Percentiles rank a stretch among this genome's conserved stretches.
phyloP scores from a whole-genome alignment of 1,140 invertebrate genomes.

The Zaprionus africanus region DNA sequence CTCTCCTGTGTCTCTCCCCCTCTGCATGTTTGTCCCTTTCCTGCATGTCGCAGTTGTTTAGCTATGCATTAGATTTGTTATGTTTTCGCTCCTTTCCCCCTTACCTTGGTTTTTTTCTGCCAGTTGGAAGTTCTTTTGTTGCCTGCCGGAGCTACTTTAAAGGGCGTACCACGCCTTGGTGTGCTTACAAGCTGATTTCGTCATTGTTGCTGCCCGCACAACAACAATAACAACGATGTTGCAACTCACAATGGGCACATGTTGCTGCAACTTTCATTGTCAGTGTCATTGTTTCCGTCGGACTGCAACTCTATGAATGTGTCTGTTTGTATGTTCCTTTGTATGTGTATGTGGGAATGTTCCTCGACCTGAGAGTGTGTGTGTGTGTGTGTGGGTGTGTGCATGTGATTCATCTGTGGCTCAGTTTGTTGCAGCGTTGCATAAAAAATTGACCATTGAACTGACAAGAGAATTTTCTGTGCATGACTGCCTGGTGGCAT shows the following conservation, averaged over 20 bases:
- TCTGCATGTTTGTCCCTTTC: background rate
- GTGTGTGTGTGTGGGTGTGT: slow-evolving; percentile 4
- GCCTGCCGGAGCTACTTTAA: slow-evolving; percentile 6
- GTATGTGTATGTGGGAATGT: slow-evolving; percentile 12
- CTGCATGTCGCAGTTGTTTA: slow-evolving; percentile 52
- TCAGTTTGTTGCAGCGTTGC: slow-evolving; percentile 53
- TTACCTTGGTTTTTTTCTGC: slow-evolving; percentile 40
- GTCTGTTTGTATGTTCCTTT: background rate
- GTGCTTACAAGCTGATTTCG: slow-evolving; percentile 50
- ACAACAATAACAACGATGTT: slow-evolving; percentile 51
- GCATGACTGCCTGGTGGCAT: slow-evolving; percentile 27
- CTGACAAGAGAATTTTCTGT: slow-evolving; percentile 51
- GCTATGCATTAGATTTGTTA: slow-evolving; percentile 72
- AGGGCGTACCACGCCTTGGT: slow-evolving; percentile 22
- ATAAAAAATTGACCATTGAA: slow-evolving; percentile 76
- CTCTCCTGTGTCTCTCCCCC: background rate
- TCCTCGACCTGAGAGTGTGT: background rate
- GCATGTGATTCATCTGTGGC: slow-evolving; percentile 49
- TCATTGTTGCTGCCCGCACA: slow-evolving; percentile 65
- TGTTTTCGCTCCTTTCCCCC: slow-evolving; percentile 28
- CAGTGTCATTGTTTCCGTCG: slow-evolving; percentile 72
- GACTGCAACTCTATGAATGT: slow-evolving; percentile 38
- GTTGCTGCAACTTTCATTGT: slow-evolving; percentile 70
- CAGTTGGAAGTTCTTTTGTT: slow-evolving; percentile 35
- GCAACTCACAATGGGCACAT: slow-evolving; percentile 57